Percentiles rank a stretch among this genome's conserved stretches.
phyloP scores from a whole-genome alignment of 2,797 vertebrate genomes.

The Catostomus latipinnis region DNA sequence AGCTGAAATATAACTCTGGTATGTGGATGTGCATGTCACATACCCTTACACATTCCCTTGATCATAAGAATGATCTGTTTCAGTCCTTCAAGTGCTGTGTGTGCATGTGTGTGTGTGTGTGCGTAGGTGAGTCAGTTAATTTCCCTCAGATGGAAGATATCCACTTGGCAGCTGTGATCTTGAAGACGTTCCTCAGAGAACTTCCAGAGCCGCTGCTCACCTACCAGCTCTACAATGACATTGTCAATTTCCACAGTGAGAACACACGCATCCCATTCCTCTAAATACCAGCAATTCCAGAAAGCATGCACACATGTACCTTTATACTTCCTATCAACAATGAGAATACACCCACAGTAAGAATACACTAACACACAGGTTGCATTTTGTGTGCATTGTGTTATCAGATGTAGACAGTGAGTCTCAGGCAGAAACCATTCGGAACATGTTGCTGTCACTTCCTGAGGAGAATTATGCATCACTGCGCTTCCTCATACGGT shows the following conservation, averaged over 20 bases:
- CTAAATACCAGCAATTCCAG: not conserved
- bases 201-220: conserved; percentile 95
- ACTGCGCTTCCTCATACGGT: conserved; percentile 69
- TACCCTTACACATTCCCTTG: too few species aligned
- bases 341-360: not conserved
- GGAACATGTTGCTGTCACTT: conserved; percentile 81
- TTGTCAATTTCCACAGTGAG: conserved; percentile 91
- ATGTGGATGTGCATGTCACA: too few species aligned
- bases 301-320: not conserved
- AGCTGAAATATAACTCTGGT: conserved; percentile 96
- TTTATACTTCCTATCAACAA: not conserved
- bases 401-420: conserved; percentile 70
- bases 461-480: conserved; percentile 90
- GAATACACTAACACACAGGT: not conserved
- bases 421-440: conserved; percentile 76
- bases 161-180: conserved; percentile 93
- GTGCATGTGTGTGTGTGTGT: not conserved
- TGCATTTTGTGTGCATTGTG: not conserved
- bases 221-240: conserved; percentile 90
- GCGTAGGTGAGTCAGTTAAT: conserved; percentile 82
- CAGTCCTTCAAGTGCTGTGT: too few species aligned
- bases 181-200: conserved; percentile 95
- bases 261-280: not conserved
- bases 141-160: conserved; percentile 85
- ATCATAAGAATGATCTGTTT: too few species aligned